A percentile compares a stretch with the other conserved stretches of the same genome.
Conservation (phyloP, 2,113 vertebrate genomes). For the Bufo bufo region DNA sequence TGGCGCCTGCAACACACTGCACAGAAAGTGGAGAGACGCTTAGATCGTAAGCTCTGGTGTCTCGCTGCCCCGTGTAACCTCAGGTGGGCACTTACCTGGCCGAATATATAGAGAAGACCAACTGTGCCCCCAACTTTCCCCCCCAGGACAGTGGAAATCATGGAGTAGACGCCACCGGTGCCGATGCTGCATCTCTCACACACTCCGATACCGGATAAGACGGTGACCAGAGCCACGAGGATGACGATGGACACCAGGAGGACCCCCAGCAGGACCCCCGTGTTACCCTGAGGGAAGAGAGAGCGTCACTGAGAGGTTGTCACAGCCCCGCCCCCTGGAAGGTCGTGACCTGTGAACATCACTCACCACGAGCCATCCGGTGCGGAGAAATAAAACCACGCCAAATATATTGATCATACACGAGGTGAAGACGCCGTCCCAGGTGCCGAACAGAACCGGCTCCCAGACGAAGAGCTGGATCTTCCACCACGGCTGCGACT, state of each 20-base stretch:
- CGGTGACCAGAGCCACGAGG: constrained; percentile 87
- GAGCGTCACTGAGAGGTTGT: background rate
- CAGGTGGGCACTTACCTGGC: constrained; percentile 79
- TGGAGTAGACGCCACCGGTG: constrained; percentile 91
- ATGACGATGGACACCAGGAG: constrained; percentile 89
- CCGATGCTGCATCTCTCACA: constrained; percentile 82
- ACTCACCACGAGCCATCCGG: constrained; percentile 94
- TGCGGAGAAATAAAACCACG: constrained; percentile 94
- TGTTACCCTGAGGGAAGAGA: constrained; percentile 82
- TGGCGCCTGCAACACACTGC: constrained; percentile 95
- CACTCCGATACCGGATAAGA: constrained; percentile 91
- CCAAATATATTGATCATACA: constrained; percentile 99
- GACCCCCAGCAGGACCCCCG: constrained; percentile 87
- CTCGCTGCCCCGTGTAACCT: background rate
- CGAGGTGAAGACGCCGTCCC: constrained; percentile 97
- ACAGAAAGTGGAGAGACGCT: background rate
- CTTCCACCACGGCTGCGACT: constrained; percentile 92
- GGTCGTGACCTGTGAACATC: background rate
- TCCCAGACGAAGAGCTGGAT: constrained; percentile 94
- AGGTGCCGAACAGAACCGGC: constrained; percentile 93
- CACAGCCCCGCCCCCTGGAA: background rate
- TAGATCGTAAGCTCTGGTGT: background rate
- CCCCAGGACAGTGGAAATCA: constrained; percentile 92
- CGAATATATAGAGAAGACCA: constrained; percentile 93
- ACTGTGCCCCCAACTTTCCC: constrained; percentile 85